A percentile compares a stretch with the other conserved stretches of the same genome.
Conservation (phyloP, 2,113 vertebrate species). For the Lampris megalopsis region DNA sequence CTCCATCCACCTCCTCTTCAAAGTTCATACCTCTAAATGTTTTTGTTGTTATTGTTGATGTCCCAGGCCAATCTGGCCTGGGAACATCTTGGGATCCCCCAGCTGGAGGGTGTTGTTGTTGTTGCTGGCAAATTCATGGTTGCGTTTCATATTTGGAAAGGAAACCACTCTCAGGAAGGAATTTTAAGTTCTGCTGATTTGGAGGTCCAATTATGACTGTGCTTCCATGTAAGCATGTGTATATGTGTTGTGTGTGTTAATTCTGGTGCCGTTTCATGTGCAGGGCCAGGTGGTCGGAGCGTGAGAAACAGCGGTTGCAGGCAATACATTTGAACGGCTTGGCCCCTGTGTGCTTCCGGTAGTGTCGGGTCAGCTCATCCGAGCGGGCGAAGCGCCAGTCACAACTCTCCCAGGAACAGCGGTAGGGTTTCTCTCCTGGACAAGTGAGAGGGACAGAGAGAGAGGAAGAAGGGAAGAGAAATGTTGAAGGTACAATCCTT, state of each 20-base stretch:
- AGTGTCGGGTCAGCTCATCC: slow-evolving; percentile 90
- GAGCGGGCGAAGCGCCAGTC: slow-evolving; percentile 92
- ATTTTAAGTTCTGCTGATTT: not conserved
- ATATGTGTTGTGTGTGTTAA: slow-evolving; percentile 55
- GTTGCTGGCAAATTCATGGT: slow-evolving; percentile 39
- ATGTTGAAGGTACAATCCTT: too few species aligned
- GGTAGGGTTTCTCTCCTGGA: slow-evolving; percentile 79
- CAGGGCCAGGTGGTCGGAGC: slow-evolving; percentile 90
- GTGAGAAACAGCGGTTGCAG: slow-evolving; percentile 91
- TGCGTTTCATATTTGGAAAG: slow-evolving; percentile 7
- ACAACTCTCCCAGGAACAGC: slow-evolving; percentile 88
- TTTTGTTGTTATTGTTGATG: slow-evolving; percentile 25
- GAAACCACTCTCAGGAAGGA: not conserved
- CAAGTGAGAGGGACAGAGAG: not conserved
- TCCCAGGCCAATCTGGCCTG: too few species aligned
- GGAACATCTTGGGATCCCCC: too few species aligned
- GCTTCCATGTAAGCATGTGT: not conserved
- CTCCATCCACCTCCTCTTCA: slow-evolving; percentile 18
- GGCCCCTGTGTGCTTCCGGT: slow-evolving; percentile 90
- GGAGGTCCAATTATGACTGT: not conserved
- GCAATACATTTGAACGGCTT: slow-evolving; percentile 90
- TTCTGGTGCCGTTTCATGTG: slow-evolving; percentile 94
- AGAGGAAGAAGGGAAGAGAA: not conserved
- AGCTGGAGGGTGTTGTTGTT: not conserved
- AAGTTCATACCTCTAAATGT: slow-evolving; percentile 44